Percentiles rank a stretch among this genome's conserved stretches.
Conservation (phyloP, 2,888 invertebrate species). For the Lithosia quadra region DNA sequence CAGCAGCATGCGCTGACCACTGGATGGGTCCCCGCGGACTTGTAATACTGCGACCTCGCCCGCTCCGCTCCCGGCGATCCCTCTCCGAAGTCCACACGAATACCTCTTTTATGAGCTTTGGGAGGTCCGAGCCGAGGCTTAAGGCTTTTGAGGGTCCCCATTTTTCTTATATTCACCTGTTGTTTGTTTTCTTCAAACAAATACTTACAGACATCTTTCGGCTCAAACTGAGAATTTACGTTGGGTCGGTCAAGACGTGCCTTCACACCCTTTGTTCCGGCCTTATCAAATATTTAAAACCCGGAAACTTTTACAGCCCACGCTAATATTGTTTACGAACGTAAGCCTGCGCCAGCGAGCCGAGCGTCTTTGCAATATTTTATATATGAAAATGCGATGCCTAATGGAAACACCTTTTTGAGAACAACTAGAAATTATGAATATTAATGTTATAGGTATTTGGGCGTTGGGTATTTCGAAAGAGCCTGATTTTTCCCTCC, state of each 20-base stretch:
- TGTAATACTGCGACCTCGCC: constrained; percentile 12
- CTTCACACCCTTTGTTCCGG: constrained; percentile 7
- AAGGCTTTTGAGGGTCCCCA: constrained; percentile 19
- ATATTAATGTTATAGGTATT: background rate
- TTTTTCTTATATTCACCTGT: constrained; percentile 36
- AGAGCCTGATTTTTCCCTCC: background rate
- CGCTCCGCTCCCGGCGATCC: background rate
- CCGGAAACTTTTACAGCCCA: background rate
- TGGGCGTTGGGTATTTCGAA: background rate
- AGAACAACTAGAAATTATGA: background rate
- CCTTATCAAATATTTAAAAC: constrained; percentile 15
- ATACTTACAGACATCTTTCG: constrained; percentile 19
- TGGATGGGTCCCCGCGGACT: constrained; percentile 6
- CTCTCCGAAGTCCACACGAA: constrained; percentile 25
- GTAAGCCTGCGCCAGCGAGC: background rate
- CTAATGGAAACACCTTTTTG: background rate
- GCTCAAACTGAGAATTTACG: constrained; percentile 22
- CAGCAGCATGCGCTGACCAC: background rate
- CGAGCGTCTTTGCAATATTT: too few species aligned
- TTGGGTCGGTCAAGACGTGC: constrained; percentile 1
- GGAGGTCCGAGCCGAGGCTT: constrained; percentile 28
- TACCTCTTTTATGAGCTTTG: constrained; percentile 38
- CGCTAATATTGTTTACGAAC: background rate
- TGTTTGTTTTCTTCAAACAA: constrained; percentile 37
- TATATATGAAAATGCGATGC: background rate